Evolutionary conservation across 2,888 invertebrate species (phyloP).

Genomic region (Ennomos quercinarius): DNA sequence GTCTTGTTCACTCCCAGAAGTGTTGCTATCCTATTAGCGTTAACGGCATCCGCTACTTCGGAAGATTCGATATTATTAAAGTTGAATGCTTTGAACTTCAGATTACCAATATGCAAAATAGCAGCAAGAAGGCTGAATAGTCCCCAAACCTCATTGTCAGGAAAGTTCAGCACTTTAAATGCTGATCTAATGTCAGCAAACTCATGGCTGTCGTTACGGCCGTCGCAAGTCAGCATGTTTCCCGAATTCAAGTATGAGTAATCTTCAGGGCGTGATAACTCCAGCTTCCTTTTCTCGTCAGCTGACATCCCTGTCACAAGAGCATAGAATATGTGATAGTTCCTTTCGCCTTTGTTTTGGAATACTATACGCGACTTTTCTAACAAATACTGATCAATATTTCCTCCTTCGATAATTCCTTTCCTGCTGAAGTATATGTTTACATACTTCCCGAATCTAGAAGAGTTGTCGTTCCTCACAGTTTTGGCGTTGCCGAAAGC

Average conservation of each 20-base stretch:
- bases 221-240: conserved; percentile 90
- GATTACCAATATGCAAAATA: conserved; percentile 96
- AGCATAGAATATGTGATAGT: conserved; percentile 98
- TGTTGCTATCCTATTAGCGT: conserved; percentile 89
- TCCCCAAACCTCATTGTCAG: conserved; percentile 93
- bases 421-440: conserved; percentile 93
- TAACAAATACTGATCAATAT: conserved; percentile 97
- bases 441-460: conserved; percentile 98
- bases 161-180: conserved; percentile 96
- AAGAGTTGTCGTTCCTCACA: conserved; percentile 97
- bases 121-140: conserved; percentile 94
- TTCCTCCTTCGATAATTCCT: conserved; percentile 96
- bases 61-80: conserved; percentile 95
- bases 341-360: conserved; percentile 95
- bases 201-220: conserved; percentile 93
- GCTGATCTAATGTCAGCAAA: conserved; percentile 96
- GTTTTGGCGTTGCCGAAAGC: conserved; percentile 99
- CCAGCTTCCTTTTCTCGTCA: conserved; percentile 92
- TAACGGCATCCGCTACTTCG: conserved; percentile 90
- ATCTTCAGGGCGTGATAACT: conserved; percentile 89
- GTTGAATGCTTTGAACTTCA: conserved; percentile 91
- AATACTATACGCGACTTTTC: conserved; percentile 97
- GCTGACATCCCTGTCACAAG: conserved; percentile 92
- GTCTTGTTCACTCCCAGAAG: conserved; percentile 90
- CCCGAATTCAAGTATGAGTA: conserved; percentile 94